Evolutionary conservation across 1,140 invertebrate species (phyloP).

Genomic region (Drosophila athabasca): DNA sequence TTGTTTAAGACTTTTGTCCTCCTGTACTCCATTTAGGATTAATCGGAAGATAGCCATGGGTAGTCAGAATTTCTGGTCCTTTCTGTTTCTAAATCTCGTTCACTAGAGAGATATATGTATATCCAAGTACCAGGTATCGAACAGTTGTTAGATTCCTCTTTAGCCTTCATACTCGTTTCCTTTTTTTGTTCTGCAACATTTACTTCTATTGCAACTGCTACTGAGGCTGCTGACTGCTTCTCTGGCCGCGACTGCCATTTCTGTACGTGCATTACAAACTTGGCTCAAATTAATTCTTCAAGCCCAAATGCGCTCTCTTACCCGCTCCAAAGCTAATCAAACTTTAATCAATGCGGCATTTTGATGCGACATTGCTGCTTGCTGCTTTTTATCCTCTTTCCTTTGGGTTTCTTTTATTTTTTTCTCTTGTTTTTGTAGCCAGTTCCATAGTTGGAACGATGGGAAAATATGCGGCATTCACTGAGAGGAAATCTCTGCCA

Average conservation of each 20-base stretch:
- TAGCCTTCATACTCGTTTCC: no score
- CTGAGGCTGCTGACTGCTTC: conserved; percentile 7
- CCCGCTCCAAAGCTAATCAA: conserved; percentile 64
- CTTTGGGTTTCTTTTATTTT: no score
- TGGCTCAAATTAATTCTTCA: conserved; percentile 72
- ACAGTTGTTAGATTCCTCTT: no score
- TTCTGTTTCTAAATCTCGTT: no score
- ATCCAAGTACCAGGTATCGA: no score
- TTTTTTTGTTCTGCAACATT: conserved; percentile 35
- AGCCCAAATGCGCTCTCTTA: conserved; percentile 59
- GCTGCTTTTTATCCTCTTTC: no score
- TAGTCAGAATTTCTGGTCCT: no score
- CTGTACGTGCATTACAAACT: conserved; percentile 56
- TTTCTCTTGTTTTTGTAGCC: conserved; percentile 26
- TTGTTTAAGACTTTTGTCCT: no score
- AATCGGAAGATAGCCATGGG: no score
- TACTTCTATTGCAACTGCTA: conserved; percentile 51
- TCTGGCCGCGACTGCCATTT: conserved; percentile 40
- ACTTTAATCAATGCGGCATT: conserved; percentile 75
- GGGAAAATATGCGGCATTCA: conserved; percentile 59
- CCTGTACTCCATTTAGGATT: no score
- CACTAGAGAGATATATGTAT: no score
- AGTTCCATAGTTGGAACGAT: conserved; percentile 57
- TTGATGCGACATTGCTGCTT: conserved; percentile 62
- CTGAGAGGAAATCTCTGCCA: conserved; percentile 44